These are phyloP conservation scores for Brachyalestes nurse DNA, from an alignment of 2,797 vertebrate genomes.

Conservation along the genomic window DNA sequence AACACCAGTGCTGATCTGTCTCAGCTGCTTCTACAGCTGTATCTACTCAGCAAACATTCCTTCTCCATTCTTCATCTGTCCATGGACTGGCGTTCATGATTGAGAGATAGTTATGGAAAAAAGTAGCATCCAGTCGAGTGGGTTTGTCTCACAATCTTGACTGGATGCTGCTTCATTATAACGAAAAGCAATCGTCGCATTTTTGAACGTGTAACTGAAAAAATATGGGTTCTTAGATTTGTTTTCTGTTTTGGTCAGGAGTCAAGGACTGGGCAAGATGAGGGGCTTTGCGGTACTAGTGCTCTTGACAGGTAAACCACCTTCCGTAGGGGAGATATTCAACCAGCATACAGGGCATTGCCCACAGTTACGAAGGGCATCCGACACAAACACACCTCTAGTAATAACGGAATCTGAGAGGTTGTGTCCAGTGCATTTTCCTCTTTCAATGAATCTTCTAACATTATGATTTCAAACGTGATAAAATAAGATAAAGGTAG, in stretches of 20 bases:
- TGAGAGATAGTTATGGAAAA: neutral
- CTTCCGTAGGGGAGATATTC: neutral
- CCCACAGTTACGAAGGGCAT: conserved; percentile 8
- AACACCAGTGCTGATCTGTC: conserved; percentile 57
- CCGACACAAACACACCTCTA: neutral
- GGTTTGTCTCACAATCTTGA: neutral
- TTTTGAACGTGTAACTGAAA: neutral
- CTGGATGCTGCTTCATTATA: neutral
- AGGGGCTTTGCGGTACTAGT: conserved; percentile 50
- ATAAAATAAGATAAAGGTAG: no score
- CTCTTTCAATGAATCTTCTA: neutral
- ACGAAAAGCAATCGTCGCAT: neutral
- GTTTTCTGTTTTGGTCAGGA: conserved; percentile 42
- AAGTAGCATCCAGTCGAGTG: neutral
- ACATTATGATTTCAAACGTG: neutral
- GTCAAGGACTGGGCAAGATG: conserved; percentile 57
- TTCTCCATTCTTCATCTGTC: neutral
- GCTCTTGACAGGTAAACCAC: conserved; percentile 61
- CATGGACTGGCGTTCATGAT: neutral
- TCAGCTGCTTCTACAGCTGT: conserved; percentile 58
- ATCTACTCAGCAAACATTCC: conserved; percentile 51
- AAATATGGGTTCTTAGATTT: neutral
- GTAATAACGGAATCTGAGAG: neutral
- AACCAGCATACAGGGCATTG: neutral
- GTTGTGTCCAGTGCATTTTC: neutral